A percentile compares a stretch with the other conserved stretches of the same genome.
Conservation (phyloP, 64 coral and sea anemone species). For the Montipora sp. region DNA sequence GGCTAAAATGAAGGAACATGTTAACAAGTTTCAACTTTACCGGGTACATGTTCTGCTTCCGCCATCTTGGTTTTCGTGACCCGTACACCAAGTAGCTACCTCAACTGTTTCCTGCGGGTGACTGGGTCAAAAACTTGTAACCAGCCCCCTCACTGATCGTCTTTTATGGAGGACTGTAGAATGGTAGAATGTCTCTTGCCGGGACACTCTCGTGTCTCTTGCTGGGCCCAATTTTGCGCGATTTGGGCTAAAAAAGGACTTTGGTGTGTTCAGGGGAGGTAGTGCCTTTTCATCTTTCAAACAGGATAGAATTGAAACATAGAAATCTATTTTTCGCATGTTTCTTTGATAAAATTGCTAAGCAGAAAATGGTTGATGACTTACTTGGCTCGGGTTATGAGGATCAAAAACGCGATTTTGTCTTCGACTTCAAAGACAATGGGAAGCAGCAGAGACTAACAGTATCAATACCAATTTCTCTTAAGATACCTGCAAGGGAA, state of each 20-base stretch:
- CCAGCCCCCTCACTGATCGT: background rate
- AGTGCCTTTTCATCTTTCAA: background rate
- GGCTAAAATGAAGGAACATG: background rate
- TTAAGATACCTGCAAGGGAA: conserved; percentile 52
- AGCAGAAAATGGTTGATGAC: conserved; percentile 25
- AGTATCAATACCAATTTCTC: conserved; percentile 61
- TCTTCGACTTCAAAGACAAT: conserved; percentile 55
- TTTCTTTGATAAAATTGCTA: background rate
- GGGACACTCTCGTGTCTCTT: too few relatives aligned
- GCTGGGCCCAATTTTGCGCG: background rate
- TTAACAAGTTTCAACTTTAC: background rate
- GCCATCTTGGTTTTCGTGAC: conserved; percentile 59
- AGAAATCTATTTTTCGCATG: background rate
- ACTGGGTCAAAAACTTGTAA: background rate
- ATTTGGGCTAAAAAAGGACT: background rate
- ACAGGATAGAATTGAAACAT: background rate
- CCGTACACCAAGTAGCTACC: too few relatives aligned
- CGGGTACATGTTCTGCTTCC: conserved; percentile 57
- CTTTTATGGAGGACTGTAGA: too few relatives aligned
- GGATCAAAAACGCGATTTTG: conserved; percentile 39
- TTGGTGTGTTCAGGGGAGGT: background rate
- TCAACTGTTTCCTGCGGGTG: too few relatives aligned
- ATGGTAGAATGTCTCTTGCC: too few relatives aligned
- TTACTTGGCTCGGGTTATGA: conserved; percentile 37
- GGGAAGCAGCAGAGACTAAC: conserved; percentile 58